Conservation (phyloP, 2,797 vertebrate species). For the Odontamblyopus lacepedii region DNA sequence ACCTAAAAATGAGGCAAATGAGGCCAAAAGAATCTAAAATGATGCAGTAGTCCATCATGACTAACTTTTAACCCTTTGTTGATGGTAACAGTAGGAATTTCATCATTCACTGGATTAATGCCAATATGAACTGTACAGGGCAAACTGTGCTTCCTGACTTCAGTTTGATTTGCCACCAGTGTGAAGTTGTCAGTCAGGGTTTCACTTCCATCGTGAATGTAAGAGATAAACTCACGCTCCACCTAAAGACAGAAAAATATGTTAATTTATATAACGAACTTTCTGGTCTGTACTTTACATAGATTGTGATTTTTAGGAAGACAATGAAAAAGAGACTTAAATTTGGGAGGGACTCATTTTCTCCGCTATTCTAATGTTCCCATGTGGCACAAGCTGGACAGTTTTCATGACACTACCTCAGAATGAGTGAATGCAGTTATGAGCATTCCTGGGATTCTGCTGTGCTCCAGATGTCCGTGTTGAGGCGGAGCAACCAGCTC, state of each 20-base stretch:
- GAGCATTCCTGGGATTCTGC: slow-evolving; percentile 77
- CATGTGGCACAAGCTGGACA: neutral
- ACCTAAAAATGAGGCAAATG: slow-evolving; percentile 68
- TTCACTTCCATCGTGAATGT: slow-evolving; percentile 87
- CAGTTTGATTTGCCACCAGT: slow-evolving; percentile 82
- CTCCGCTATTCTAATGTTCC: neutral
- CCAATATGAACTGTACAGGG: slow-evolving; percentile 76
- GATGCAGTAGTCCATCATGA: neutral
- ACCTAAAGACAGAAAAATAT: slow-evolving; percentile 67
- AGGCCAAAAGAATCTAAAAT: no score
- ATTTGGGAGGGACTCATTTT: neutral
- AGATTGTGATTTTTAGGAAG: neutral
- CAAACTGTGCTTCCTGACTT: slow-evolving; percentile 83
- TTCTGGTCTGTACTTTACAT: neutral
- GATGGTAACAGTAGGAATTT: slow-evolving; percentile 77
- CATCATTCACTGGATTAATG: slow-evolving; percentile 85
- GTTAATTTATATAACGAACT: neutral
- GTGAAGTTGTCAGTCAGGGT: slow-evolving; percentile 84
- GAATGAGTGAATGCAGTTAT: slow-evolving; percentile 84
- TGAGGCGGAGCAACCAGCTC: slow-evolving; percentile 78
- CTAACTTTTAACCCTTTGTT: slow-evolving; percentile 86
- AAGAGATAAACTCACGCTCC: slow-evolving; percentile 85
- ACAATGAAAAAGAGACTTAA: neutral
- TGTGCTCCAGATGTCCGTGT: slow-evolving; percentile 84
- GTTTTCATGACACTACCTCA: slow-evolving; percentile 74